Evolutionary conservation across 2,888 invertebrate genomes (phyloP).

Genomic region (Argynnis bischoffii): DNA sequence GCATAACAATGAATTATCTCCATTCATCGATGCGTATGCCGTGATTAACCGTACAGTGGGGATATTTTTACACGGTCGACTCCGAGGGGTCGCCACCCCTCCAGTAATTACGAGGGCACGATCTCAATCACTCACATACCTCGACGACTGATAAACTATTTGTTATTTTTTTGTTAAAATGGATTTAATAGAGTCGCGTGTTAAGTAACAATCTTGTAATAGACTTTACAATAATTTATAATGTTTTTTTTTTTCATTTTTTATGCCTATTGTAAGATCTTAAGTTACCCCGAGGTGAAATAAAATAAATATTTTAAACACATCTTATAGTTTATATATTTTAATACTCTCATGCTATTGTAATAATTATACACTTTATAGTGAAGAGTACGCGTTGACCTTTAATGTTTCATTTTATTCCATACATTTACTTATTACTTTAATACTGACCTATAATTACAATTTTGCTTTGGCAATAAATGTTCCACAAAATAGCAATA

Average conservation of each 20-base stretch:
- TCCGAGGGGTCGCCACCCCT: constrained; percentile 63
- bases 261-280: neutral
- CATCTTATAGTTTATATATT: too few species aligned
- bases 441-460: neutral
- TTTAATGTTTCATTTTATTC: neutral
- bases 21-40: constrained; percentile 52
- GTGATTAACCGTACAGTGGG: constrained; percentile 69
- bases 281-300: too few species aligned
- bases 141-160: constrained; percentile 65
- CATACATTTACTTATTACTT: too few species aligned
- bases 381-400: too few species aligned
- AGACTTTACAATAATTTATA: neutral
- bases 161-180: constrained; percentile 43
- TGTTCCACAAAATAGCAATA: constrained; percentile 2
- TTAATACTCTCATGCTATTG: too few species aligned
- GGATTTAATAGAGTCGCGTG: constrained; percentile 35
- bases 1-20: constrained; percentile 20
- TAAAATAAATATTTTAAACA: too few species aligned
- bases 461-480: neutral
- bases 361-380: too few species aligned
- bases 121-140: constrained; percentile 65
- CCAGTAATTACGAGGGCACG: constrained; percentile 71
- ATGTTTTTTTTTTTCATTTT: neutral
- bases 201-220: constrained; percentile 30
- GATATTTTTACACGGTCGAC: constrained; percentile 61